Base-by-base conservation (phyloP, 2,888 invertebrate species). In the Steinernema scapterisci region DNA sequence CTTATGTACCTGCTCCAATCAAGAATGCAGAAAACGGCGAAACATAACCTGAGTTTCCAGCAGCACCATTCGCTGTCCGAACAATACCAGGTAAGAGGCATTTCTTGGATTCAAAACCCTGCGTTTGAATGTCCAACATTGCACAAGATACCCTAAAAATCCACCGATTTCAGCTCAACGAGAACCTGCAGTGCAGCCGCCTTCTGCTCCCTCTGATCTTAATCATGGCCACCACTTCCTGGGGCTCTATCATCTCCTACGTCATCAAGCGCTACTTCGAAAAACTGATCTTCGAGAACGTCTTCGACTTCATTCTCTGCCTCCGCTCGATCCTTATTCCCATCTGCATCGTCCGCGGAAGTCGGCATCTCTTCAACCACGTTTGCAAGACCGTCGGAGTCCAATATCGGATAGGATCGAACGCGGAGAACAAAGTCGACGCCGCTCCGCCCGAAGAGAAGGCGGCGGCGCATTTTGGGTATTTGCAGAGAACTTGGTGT, bases 271-370 rank as follows among this genome's bases (percentile, higher is more conserved):
- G 63, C 63, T 63, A 27, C 63, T 31, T 11, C 27, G 1, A 3
- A 6, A 16, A 21, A 25, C 1, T 16, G 31, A 16, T 63, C 63
- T 63, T 63, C 63, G 63, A 11, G 1, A 25, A 16, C 31, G 31
- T 63, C 63, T 63, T 63, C 63, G 63, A 63, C 31, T 63, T 63
- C 63, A 16, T 63, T 16, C 63, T 31, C 31, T 63, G 63, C 31
- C 27, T 63, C 6, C 27, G 63, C 6, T 21, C 63, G 7, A 63
- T 63, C 63, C 27, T 63, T 16, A 63, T 63, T 25, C 63, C 63
- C 16, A 16, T 63, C 27, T 63, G 11, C 31, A 63, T 63, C 63
- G 25, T 27, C 16, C 63, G 63, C 31, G 63, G 63, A 25, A 63
- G 27, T 31, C 27, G 63, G 13, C 63, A 63, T 25, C 63, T 63